Conservation (phyloP, 2,888 invertebrate species). For the Lasioglossum vierecki region DNA sequence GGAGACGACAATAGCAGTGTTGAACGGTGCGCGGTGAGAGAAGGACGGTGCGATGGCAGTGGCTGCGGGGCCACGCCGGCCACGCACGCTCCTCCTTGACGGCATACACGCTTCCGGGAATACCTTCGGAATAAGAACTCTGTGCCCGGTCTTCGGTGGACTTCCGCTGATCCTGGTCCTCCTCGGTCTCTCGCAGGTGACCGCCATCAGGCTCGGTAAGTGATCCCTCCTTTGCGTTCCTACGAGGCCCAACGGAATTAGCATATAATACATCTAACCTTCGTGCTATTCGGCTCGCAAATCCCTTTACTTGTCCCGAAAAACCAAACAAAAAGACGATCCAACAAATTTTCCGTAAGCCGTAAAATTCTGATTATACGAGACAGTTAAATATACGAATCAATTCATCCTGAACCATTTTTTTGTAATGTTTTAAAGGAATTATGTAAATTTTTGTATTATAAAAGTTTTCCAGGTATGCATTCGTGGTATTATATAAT, state of each 20-base stretch:
- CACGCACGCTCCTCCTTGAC: conserved; percentile 76
- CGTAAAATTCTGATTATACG: too few relatives aligned
- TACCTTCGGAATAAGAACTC: conserved; percentile 53
- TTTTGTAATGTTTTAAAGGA: too few relatives aligned
- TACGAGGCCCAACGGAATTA: not conserved
- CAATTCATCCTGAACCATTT: too few relatives aligned
- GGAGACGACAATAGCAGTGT: conserved; percentile 44
- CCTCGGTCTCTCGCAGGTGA: conserved; percentile 42
- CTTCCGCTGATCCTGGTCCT: conserved; percentile 46
- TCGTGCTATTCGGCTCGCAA: not conserved
- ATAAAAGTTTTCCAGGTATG: too few relatives aligned
- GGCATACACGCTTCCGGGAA: conserved; percentile 66
- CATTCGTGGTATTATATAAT: not conserved
- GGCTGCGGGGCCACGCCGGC: conserved; percentile 78
- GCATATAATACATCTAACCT: conserved; percentile 6
- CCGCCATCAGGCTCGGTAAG: conserved; percentile 61
- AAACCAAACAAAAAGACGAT: not conserved
- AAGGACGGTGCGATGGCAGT: conserved; percentile 79
- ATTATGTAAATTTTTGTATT: too few relatives aligned
- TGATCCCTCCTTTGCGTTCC: not conserved
- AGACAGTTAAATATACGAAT: too few relatives aligned
- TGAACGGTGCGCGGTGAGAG: conserved; percentile 59
- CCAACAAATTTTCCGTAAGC: too few relatives aligned
- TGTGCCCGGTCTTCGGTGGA: conserved; percentile 50
- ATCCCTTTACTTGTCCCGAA: not conserved